Evolutionary conservation across 2,113 vertebrate species (phyloP).

Genomic region (Mobula birostris): DNA sequence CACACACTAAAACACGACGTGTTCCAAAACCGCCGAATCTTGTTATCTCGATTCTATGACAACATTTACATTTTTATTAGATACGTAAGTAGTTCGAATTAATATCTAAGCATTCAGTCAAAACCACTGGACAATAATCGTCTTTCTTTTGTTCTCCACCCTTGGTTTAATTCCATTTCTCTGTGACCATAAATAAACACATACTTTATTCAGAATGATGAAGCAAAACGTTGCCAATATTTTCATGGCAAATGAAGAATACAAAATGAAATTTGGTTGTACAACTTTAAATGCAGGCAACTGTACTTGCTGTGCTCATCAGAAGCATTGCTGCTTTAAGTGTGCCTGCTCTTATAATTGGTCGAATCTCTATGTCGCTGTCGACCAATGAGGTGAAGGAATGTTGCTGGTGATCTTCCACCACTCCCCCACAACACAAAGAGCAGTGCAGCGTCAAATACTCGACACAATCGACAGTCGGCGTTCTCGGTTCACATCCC

Average conservation of each 20-base stretch:
- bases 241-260: not conserved
- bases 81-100: no score
- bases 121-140: no score
- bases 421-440: not conserved
- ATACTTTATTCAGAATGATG: no score
- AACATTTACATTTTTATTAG: no score
- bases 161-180: no score
- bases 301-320: not conserved
- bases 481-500: not conserved
- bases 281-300: not conserved
- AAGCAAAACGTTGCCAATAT: no score
- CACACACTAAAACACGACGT: no score
- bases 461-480: not conserved
- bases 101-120: no score
- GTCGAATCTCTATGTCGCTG: not conserved
- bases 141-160: no score
- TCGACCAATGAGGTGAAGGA: slow-evolving; percentile 5
- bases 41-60: no score
- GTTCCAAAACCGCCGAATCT: no score
- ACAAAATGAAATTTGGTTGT: not conserved
- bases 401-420: not conserved
- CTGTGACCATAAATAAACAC: no score
- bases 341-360: not conserved
- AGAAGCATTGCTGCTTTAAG: not conserved
- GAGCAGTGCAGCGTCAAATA: not conserved